Evolutionary conservation across 2,797 vertebrate genomes (phyloP).

Genomic region (Pelodytes ibericus): DNA sequence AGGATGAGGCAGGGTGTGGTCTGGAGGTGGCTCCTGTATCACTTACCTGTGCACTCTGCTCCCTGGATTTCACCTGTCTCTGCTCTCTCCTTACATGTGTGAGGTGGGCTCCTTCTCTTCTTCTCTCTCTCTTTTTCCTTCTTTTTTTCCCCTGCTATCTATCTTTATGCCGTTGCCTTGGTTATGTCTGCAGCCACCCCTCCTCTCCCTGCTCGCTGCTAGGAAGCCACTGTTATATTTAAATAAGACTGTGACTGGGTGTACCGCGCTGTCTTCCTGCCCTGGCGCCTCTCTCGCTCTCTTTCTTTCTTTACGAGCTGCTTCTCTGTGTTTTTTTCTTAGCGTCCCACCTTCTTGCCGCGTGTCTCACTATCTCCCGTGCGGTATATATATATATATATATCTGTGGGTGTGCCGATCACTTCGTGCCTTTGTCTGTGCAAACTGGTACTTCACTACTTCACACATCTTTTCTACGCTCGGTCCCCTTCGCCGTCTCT

Average conservation of each 20-base stretch:
- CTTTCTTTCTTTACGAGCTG: not conserved
- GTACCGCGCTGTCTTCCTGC: not conserved
- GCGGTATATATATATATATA: no score
- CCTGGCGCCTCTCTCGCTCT: not conserved
- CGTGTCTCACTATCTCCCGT: not conserved
- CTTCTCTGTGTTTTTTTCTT: not conserved
- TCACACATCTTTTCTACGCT: not conserved
- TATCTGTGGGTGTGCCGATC: not conserved
- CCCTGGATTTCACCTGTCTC: not conserved
- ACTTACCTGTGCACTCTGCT: conserved; percentile 27
- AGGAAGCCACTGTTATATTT: conserved; percentile 8
- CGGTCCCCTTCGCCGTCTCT: not conserved
- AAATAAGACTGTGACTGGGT: not conserved
- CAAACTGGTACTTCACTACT: not conserved
- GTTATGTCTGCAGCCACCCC: conserved; percentile 4
- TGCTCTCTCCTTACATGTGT: conserved; percentile 32
- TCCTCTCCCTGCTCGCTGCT: conserved; percentile 19
- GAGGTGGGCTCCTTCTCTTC: not conserved
- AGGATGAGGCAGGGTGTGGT: not conserved
- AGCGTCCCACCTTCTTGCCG: not conserved
- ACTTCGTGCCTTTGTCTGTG: conserved; percentile 3
- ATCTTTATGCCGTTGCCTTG: conserved; percentile 25
- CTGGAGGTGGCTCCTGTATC: not conserved
- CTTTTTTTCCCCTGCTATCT: conserved; percentile 16
- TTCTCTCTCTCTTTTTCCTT: not conserved